phyloP scores from a whole-genome alignment of 2,797 vertebrate species.

The Hozukius guyotensis region DNA sequence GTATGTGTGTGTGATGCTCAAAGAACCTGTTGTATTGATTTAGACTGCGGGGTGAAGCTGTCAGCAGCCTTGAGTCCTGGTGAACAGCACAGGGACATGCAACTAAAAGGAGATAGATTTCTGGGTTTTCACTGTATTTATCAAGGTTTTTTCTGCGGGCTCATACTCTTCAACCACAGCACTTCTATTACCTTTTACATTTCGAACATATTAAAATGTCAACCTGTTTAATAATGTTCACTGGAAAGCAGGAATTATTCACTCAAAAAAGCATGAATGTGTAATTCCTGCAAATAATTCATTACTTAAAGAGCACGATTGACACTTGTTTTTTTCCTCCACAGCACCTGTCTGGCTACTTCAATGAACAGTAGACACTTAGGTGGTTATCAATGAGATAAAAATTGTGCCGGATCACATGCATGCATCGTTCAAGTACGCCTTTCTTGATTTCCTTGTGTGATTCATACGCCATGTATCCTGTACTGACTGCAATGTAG shows the following conservation, averaged over 20 bases:
- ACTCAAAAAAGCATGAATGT: neutral
- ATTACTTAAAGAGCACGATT: neutral
- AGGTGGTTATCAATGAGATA: too few relatives aligned
- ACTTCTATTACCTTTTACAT: neutral
- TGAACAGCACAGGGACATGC: slow-evolving; percentile 50
- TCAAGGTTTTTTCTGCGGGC: neutral
- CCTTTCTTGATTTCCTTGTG: too few relatives aligned
- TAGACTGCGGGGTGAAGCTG: slow-evolving; percentile 60
- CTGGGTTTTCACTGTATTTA: slow-evolving; percentile 30
- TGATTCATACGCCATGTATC: too few relatives aligned
- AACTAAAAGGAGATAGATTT: slow-evolving; percentile 52
- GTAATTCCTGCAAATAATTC: neutral
- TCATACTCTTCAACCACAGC: neutral
- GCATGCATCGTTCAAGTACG: too few relatives aligned
- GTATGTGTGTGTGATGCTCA: slow-evolving; percentile 41
- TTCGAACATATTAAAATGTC: neutral
- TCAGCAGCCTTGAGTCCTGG: slow-evolving; percentile 69
- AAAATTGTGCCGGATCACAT: too few relatives aligned
- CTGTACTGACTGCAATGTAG: too few relatives aligned
- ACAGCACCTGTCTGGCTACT: neutral
- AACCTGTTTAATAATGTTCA: neutral
- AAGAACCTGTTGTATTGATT: slow-evolving; percentile 75
- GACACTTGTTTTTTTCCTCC: neutral
- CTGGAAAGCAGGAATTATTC: neutral
- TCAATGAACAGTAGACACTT: too few relatives aligned